These are phyloP conservation scores for Danionella cerebrum DNA, from an alignment of 2,113 vertebrate genomes.

Conservation along the genomic window DNA sequence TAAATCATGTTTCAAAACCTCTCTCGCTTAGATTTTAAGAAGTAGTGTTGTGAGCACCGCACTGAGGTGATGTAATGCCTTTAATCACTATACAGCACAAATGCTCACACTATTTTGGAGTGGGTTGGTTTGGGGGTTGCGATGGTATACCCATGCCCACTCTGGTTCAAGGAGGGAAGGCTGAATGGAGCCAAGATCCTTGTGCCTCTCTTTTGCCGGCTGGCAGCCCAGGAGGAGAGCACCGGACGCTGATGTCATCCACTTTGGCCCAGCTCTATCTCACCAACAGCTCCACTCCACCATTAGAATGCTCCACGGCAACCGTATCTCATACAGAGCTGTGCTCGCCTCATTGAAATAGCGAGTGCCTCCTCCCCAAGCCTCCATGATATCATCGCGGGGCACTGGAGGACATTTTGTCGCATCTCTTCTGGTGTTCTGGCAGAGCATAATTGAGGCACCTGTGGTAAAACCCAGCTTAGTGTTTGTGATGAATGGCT, in stretches of 20 bases:
- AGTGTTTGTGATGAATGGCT: slow-evolving; percentile 43
- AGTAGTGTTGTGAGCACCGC: neutral
- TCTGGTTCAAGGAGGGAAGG: slow-evolving; percentile 33
- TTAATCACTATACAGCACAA: slow-evolving; percentile 44
- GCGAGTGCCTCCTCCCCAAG: neutral
- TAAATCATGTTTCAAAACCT: slow-evolving; percentile 14
- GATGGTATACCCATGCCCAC: slow-evolving; percentile 36
- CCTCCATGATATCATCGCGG: slow-evolving; percentile 15
- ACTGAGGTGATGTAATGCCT: slow-evolving; percentile 38
- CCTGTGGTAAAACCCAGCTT: slow-evolving; percentile 57
- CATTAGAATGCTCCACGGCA: neutral
- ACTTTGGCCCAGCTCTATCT: neutral
- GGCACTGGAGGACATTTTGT: slow-evolving; percentile 36
- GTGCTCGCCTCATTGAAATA: slow-evolving; percentile 13
- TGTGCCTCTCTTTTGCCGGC: slow-evolving; percentile 7
- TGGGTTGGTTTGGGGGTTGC: slow-evolving; percentile 44
- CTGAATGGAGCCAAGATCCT: slow-evolving; percentile 17
- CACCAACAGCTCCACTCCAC: neutral
- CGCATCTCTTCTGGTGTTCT: slow-evolving; percentile 8
- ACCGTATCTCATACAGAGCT: neutral
- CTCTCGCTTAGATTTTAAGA: slow-evolving; percentile 11
- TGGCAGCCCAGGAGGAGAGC: slow-evolving; percentile 13
- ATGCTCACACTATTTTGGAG: slow-evolving; percentile 47
- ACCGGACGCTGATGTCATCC: slow-evolving; percentile 29
- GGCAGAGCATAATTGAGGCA: slow-evolving; percentile 34